Base-by-base conservation (phyloP, 2,888 invertebrate species). In the Heliothis peltigera region DNA sequence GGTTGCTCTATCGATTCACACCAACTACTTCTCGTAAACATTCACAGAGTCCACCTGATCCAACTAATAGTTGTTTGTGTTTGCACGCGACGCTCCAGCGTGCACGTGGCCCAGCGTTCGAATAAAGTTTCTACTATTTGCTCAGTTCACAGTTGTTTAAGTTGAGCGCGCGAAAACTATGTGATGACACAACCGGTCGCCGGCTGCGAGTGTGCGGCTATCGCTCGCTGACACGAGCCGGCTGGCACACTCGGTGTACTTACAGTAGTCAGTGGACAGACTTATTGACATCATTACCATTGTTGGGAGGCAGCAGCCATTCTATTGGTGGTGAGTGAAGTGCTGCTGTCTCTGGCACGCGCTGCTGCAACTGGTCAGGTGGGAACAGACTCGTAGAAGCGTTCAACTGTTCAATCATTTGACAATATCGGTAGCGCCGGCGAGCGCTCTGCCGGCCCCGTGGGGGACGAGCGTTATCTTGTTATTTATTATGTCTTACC, bases 401-500 rank as follows among this genome's bases (percentile, higher is more conserved):
- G 57, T 47, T 44, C 54, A 69, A 55, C 51, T 63, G 64, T 63
- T 75, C 57, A 52, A 58, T 63, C 51, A 67, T 48, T 60, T 58
- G 69, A 51, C 57, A 42, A 62, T 55, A 71, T 52, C 63, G 51
- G 46, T 39, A 18, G 46, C 22, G 28, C 12, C 8, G 12, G 44
- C 60, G 39, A 12, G 39, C 42, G 35, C 53, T 51, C 64, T 63
- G 63, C 21, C 63, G 57, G 32, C 59, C 64, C 66, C 55, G 51
- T 59, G 44, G 55, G 55, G 55, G 64, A 61, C 67, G 63, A 63
- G 48, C 44, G 77, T 88, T 88, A 91, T 88, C 89, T 84, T 87
- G 88, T 89, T 90, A 89, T 90, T 89, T 90, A 90, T 87, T 71
- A 84, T 84, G 84, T 81, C 77, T 75, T 77, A 66, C 62, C 68